Base-by-base conservation (phyloP, 2,888 invertebrate genomes). In the Apomyelois bistriatella region DNA sequence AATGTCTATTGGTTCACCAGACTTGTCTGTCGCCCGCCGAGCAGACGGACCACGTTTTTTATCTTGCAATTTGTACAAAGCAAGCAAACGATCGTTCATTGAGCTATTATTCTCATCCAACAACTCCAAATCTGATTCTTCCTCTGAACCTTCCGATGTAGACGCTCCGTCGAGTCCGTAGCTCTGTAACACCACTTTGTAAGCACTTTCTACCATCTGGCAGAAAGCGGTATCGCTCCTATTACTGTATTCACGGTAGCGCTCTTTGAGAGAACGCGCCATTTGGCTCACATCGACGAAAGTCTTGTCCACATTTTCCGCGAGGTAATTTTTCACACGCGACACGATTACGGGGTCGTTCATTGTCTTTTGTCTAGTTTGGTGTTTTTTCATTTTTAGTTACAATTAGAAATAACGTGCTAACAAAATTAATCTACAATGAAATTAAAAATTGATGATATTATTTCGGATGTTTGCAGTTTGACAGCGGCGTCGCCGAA, bases 201-300 rank as follows among this genome's bases (percentile, higher is more conserved):
- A 95, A 0, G 95, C 95, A 82, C 76, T 92, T 72, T 94, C 94
- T n/a, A 97, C 96, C 75, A 94, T 88, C 54, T 92, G 91, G 72
- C 94, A 92, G 78, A 98, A 97, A n/a, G 95, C 94, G 53, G 91
- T 93, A 57, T 94, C 92, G 84, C 97, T 97, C 70, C 95, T 94
- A 69, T 94, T 94, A 54, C 92, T 92, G 86, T 97, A 98, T 71
- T 97, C 97, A 53, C 94, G 87, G 69, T 89, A 88, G 65, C 93
- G 93, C 67, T 92, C 92, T 85, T 95, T 95, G 51, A 97, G 91
- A 65, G 93, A 92, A 76, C 95, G 94, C 65, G 96, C 95, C 95
- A 97, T 96, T 72, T 94, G 93, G 74, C 94, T 94, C 54, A 96
- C 94, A 91, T 97, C 96, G 61, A 97, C 93, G 76, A 94, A 95